Conservation (phyloP, 2,888 invertebrate species). For the Ophion costatus region DNA sequence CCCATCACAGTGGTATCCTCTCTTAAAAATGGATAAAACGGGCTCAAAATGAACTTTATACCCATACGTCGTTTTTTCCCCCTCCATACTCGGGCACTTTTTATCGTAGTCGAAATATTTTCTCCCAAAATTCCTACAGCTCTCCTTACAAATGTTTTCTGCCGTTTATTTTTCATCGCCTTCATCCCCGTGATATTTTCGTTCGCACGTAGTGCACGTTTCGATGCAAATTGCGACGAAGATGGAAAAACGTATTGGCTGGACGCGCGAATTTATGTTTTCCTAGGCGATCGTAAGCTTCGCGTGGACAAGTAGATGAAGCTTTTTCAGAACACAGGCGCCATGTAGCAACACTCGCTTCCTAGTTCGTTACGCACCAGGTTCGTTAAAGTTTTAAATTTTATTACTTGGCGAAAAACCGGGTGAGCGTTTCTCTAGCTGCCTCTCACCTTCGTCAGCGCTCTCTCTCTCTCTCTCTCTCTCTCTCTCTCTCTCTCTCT, state of each 20-base stretch:
- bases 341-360: background rate
- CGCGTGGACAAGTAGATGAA: background rate
- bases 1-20: too few species aligned
- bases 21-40: too few species aligned
- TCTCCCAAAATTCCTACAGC: background rate
- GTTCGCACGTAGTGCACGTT: background rate
- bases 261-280: background rate
- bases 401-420: slow-evolving; percentile 36
- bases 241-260: background rate
- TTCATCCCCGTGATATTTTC: background rate
- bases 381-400: slow-evolving; percentile 38
- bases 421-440: slow-evolving; percentile 21
- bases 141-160: background rate
- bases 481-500: background rate
- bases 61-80: too few species aligned
- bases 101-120: background rate
- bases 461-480: background rate
- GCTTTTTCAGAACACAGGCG: background rate
- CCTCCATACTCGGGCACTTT: too few species aligned
- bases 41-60: too few species aligned
- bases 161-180: too few species aligned
- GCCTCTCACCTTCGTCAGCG: background rate
- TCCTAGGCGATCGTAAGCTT: background rate
- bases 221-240: background rate
- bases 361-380: slow-evolving; percentile 3